Conservation (phyloP, 2,797 vertebrate species). For the Sandelia bainsii region DNA sequence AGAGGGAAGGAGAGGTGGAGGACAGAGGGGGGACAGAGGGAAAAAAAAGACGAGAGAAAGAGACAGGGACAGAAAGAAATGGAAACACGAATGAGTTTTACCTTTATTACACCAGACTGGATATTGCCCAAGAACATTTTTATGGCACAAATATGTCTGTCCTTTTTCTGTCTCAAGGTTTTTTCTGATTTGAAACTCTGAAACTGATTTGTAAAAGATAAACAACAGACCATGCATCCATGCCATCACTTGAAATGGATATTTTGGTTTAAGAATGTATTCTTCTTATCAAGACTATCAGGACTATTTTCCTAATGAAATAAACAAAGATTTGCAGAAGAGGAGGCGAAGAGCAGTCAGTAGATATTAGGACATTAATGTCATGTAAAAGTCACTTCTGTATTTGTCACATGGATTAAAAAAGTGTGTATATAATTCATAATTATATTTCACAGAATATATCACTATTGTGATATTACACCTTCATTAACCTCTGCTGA, state of each 20-base stretch:
- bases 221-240: neutral
- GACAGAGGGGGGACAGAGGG: slow-evolving; percentile 49
- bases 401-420: no score
- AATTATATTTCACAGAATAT: no score
- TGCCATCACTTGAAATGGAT: neutral
- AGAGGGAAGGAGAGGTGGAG: slow-evolving; percentile 79
- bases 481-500: no score
- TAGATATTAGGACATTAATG: neutral
- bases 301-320: neutral
- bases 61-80: slow-evolving; percentile 43
- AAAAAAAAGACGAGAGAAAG: slow-evolving; percentile 23
- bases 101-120: slow-evolving; percentile 63
- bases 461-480: no score
- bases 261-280: neutral
- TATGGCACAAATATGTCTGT: slow-evolving; percentile 32
- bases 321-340: neutral
- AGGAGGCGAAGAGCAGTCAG: neutral
- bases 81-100: slow-evolving; percentile 50
- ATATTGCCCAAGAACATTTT: slow-evolving; percentile 56
- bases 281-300: neutral
- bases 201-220: slow-evolving; percentile 11
- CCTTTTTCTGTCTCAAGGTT: slow-evolving; percentile 49
- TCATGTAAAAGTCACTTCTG: no score
- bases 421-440: no score
- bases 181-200: slow-evolving; percentile 34